These are phyloP conservation scores for Rhineura floridana DNA, from an alignment of 2,113 vertebrate genomes.

Conservation along the genomic window DNA sequence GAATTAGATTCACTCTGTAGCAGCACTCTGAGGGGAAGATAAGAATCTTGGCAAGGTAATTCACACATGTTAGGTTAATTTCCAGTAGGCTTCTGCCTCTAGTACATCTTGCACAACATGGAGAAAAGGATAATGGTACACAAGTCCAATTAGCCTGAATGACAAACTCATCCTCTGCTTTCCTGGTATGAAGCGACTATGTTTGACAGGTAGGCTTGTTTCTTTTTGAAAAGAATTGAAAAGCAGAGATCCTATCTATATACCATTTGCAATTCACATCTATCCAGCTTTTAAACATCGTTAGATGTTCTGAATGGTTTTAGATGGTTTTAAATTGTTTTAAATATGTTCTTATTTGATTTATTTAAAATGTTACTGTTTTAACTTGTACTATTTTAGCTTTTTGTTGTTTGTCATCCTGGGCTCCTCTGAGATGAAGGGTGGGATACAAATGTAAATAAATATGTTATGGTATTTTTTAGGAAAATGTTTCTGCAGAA, in stretches of 20 bases:
- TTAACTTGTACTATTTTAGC: no score
- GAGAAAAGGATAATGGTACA: slow-evolving; percentile 16
- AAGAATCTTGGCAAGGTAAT: slow-evolving; percentile 57
- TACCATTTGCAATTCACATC: slow-evolving; percentile 65
- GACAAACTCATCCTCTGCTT: slow-evolving; percentile 50
- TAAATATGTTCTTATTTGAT: no score
- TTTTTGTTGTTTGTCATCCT: no score
- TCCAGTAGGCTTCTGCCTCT: slow-evolving; percentile 61
- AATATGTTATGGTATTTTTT: slow-evolving; percentile 56
- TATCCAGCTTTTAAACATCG: no score
- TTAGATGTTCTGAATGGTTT: no score
- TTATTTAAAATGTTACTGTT: no score
- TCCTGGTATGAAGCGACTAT: slow-evolving; percentile 40
- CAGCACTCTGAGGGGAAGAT: not conserved
- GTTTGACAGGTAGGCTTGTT: slow-evolving; percentile 57
- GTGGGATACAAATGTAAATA: no score
- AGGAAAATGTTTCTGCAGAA: not conserved
- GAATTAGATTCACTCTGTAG: slow-evolving; percentile 31
- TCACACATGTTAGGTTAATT: slow-evolving; percentile 59
- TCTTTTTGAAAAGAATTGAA: slow-evolving; percentile 54
- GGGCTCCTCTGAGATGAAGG: no score
- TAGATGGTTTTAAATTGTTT: no score
- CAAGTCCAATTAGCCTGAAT: slow-evolving; percentile 60
- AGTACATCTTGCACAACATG: slow-evolving; percentile 58
- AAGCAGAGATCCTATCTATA: slow-evolving; percentile 54